Evolutionary conservation across 2,113 vertebrate genomes (phyloP), one percentile per base, ranked within the genome.

Genomic region (Alligator mississippiensis): DNA sequence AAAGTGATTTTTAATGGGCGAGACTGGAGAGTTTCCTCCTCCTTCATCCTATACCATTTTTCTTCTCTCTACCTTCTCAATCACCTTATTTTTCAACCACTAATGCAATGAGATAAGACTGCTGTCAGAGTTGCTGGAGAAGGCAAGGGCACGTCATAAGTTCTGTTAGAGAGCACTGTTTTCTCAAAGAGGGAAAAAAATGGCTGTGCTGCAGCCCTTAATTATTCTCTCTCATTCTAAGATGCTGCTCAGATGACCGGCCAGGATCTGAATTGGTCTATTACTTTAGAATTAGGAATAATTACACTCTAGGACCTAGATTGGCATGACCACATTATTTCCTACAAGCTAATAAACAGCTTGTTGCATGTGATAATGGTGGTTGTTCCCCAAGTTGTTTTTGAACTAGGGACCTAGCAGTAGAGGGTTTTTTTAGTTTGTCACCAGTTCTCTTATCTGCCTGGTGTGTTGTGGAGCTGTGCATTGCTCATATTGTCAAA

Each of bases 141-240:
- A 1, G 81, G 0, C 11, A 27, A 8, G 27, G 70, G 25, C n/a
- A 9, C 21, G 47, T 22, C 34, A 4, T 47, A 74, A 47, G 70
- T 47, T 74, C 12, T 72, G 17, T 30, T 47, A 27, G 57, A 72
- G 70, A 80, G 21, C 14, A 14, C 4, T 58, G 57, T 74, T 74
- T 74, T 76, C 70, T 78, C 14, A 15, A 9, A 18, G 2, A 70
- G 58, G 19, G 34, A 34, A 47, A 47, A 60, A 58, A 76, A 61
- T 60, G 34, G 25, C 25, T 79, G 57, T 47, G 28, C 76, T 9
- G 3, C n/a, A 63, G 74, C 77, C 59, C 0, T 0, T 27, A n/a
- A 62, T 54, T 92, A 3, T 76, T 70, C 17, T 79, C 0, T 30
- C 18, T 19, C 60, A 11, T 76, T 80, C 34, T 78, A 38, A 60